Conservation (phyloP, 2,113 vertebrate genomes). For the Haemorhous mexicanus region DNA sequence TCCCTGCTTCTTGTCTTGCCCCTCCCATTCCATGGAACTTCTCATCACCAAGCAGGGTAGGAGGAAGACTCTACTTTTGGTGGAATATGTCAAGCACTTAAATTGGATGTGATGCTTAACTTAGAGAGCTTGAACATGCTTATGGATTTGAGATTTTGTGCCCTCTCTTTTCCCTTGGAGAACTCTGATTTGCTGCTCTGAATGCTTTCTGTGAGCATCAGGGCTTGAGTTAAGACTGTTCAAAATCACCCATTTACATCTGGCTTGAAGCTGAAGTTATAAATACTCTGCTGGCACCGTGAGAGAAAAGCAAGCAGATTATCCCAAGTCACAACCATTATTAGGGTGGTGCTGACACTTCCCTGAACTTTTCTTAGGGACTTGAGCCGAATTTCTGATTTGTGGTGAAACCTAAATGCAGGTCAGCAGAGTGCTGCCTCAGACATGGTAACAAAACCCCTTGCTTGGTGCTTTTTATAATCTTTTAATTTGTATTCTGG, state of each 20-base stretch:
- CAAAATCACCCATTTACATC: not conserved
- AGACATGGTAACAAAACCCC: not conserved
- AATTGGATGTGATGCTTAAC: not conserved
- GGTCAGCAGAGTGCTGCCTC: not conserved
- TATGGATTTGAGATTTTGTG: not conserved
- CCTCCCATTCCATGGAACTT: not conserved
- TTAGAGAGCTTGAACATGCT: not conserved
- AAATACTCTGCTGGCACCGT: not conserved
- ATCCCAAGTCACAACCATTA: not conserved
- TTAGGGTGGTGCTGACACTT: not conserved
- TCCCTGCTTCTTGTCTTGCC: not conserved
- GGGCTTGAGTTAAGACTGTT: not conserved
- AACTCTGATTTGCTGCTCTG: not conserved
- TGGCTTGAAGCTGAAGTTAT: not conserved
- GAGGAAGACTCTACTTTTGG: not conserved
- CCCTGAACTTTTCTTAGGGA: not conserved
- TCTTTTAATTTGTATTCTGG: constrained; percentile 40
- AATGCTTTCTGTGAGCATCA: not conserved
- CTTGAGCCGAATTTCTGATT: not conserved
- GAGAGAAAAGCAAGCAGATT: not conserved
- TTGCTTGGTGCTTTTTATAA: constrained; percentile 1
- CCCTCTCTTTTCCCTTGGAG: not conserved
- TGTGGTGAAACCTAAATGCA: not conserved
- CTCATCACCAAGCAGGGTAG: not conserved
- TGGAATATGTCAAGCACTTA: not conserved